Conservation (phyloP, 2,888 invertebrate species). For the Amphipyra tragopoginis region DNA sequence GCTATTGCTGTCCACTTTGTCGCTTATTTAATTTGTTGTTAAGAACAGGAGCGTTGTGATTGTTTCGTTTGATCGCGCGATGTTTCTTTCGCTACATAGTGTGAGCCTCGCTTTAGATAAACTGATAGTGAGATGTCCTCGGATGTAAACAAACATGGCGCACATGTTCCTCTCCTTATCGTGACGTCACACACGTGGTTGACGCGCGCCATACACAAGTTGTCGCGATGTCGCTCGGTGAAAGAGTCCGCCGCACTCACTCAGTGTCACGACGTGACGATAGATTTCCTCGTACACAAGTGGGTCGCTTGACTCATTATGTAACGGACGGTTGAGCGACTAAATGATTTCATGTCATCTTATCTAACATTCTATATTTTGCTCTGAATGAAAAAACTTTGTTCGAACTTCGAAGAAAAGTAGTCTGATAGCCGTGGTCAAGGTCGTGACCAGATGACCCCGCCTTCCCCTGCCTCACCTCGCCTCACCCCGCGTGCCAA, state of each 20-base stretch:
- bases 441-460: conserved; percentile 32
- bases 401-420: conserved; percentile 16
- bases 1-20: conserved; percentile 10
- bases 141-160: conserved; percentile 45
- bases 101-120: no score
- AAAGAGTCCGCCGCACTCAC: neutral
- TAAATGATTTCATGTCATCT: conserved; percentile 32
- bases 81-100: neutral
- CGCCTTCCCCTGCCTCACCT: neutral
- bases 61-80: neutral
- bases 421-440: conserved; percentile 25
- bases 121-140: conserved; percentile 1
- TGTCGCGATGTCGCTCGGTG: neutral
- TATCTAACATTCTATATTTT: conserved; percentile 33
- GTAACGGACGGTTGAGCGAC: conserved; percentile 38
- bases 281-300: conserved; percentile 33
- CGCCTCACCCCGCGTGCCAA: neutral
- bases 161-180: neutral
- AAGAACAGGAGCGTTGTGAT: neutral
- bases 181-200: conserved; percentile 13
- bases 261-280: conserved; percentile 3
- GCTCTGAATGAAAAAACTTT: conserved; percentile 1
- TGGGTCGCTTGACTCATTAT: conserved; percentile 45
- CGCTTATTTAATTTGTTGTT: conserved; percentile 14
- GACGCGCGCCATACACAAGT: no score